Percentiles rank a stretch among this genome's conserved stretches.
Evolutionary conservation across 2,888 invertebrate species (phyloP).

Genomic region (Orchesellides sinensis): DNA sequence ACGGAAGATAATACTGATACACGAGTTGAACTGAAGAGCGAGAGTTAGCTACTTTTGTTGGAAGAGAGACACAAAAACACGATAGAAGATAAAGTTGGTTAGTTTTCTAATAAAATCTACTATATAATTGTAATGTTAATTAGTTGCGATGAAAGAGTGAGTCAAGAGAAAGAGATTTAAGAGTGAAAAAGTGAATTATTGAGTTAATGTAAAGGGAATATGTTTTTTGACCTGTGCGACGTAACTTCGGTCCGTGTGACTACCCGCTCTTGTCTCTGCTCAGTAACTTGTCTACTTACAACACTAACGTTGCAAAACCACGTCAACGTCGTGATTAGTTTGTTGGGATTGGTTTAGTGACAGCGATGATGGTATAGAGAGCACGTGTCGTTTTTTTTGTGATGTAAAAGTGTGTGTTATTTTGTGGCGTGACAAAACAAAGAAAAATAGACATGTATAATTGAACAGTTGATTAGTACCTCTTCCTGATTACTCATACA

Average conservation of each 20-base stretch:
- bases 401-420: not conserved
- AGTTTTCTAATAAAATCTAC: not conserved
- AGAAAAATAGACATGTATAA: too few relatives aligned
- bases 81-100: not conserved
- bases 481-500: too few relatives aligned
- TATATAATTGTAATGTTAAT: not conserved
- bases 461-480: too few relatives aligned
- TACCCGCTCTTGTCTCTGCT: conserved; percentile 82
- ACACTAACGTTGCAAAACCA: conserved; percentile 80
- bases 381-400: not conserved
- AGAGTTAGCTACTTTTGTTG: too few relatives aligned
- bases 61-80: too few relatives aligned
- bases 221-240: conserved; percentile 79
- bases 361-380: not conserved
- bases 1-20: too few relatives aligned
- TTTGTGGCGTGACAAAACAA: not conserved
- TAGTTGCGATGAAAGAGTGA: conserved; percentile 3
- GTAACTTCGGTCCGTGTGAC: conserved; percentile 84
- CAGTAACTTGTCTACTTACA: conserved; percentile 84
- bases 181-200: too few relatives aligned
- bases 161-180: too few relatives aligned
- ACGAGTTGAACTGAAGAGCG: too few relatives aligned
- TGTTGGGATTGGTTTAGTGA: not conserved
- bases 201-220: too few relatives aligned
- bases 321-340: not conserved